These are phyloP conservation scores for Sebastes nivosus DNA, from an alignment of 2,797 vertebrate genomes.

Conservation along the genomic window DNA sequence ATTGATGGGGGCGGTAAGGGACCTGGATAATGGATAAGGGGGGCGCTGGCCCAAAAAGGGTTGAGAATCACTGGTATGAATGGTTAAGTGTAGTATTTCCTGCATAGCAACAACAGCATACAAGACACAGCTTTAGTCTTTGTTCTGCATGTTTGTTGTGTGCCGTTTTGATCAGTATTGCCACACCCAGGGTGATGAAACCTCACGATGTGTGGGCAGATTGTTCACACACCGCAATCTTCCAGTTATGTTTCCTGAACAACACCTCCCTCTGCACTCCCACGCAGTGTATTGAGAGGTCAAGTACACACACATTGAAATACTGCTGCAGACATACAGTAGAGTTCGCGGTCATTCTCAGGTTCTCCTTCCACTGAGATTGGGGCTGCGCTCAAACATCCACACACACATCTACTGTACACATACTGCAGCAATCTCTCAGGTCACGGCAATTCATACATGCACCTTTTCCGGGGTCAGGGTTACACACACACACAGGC, in stretches of 20 bases:
- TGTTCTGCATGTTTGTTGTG: not conserved
- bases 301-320: slow-evolving; percentile 12
- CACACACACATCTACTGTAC: not conserved
- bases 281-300: slow-evolving; percentile 34
- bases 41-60: no score
- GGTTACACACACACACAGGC: slow-evolving; percentile 36
- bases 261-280: slow-evolving; percentile 16
- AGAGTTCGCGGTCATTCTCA: slow-evolving; percentile 22
- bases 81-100: not conserved
- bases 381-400: slow-evolving; percentile 13
- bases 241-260: slow-evolving; percentile 18
- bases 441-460: slow-evolving; percentile 53
- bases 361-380: slow-evolving; percentile 26
- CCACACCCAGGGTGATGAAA: slow-evolving; percentile 19
- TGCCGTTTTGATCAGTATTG: not conserved
- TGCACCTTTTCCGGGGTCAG: slow-evolving; percentile 54
- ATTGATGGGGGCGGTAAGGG: no score
- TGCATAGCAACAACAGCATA: not conserved
- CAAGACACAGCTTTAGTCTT: not conserved
- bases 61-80: no score
- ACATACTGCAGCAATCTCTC: slow-evolving; percentile 16
- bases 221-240: slow-evolving; percentile 3
- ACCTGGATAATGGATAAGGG: no score
- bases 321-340: not conserved
- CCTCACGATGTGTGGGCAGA: slow-evolving; percentile 11